phyloP scores from a whole-genome alignment of 2,113 vertebrate species.

The Pseudorhombus dupliciocellatus region DNA sequence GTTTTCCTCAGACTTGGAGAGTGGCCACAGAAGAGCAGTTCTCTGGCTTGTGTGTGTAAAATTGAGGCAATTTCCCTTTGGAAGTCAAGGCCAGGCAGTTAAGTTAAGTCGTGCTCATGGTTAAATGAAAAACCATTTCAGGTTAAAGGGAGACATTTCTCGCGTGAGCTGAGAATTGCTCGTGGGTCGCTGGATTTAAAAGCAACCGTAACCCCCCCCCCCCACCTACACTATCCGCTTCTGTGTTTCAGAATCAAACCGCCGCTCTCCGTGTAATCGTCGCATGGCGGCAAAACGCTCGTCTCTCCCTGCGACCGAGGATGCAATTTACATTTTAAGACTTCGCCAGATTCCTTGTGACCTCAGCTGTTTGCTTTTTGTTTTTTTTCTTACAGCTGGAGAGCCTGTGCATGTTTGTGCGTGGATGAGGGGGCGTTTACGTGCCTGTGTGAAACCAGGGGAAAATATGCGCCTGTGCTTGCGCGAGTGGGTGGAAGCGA shows the following conservation, averaged over 20 bases:
- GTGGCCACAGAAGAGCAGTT: not conserved
- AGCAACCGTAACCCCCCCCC: not conserved
- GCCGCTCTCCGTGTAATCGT: not conserved
- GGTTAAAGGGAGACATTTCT: constrained; percentile 1
- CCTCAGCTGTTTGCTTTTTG: constrained; percentile 20
- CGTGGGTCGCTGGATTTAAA: constrained; percentile 10
- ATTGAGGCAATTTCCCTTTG: not conserved
- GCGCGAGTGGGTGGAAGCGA: constrained; percentile 11
- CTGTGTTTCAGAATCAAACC: constrained; percentile 4
- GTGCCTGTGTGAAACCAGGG: not conserved
- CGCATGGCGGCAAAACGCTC: not conserved
- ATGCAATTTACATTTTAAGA: constrained; percentile 33
- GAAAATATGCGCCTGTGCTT: constrained; percentile 1
- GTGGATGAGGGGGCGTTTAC: constrained; percentile 9
- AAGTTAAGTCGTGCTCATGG: constrained; percentile 4
- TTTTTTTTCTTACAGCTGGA: constrained; percentile 18
- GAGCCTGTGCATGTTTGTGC: constrained; percentile 10
- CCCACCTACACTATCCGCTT: not conserved
- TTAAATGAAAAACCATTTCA: constrained; percentile 19
- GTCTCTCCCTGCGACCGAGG: not conserved
- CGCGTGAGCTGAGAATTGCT: constrained; percentile 1
- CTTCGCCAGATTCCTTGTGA: constrained; percentile 26
- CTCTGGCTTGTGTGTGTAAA: not conserved
- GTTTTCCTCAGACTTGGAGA: not conserved
- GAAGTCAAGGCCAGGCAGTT: not conserved